Conservation (phyloP, 1,140 invertebrate species). For the Agrilus planipennis region DNA sequence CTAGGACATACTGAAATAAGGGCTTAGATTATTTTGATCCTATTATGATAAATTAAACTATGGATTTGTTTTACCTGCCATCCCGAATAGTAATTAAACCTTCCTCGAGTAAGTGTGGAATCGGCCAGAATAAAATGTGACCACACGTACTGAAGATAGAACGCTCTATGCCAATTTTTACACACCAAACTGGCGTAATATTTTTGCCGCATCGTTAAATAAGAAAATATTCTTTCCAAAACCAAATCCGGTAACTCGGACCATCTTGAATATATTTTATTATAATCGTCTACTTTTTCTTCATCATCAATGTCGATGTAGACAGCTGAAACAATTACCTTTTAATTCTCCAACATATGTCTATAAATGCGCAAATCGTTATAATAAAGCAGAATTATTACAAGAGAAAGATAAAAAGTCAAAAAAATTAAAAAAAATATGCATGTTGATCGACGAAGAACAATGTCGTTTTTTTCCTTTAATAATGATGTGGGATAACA, state of each 20-base stretch:
- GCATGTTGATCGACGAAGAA: too few relatives aligned
- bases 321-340: constrained; percentile 44
- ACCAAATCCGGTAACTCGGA: constrained; percentile 59
- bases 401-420: too few relatives aligned
- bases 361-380: too few relatives aligned
- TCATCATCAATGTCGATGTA: constrained; percentile 47
- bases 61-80: constrained; percentile 53
- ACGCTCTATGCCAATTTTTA: constrained; percentile 54
- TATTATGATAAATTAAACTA: too few relatives aligned
- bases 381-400: too few relatives aligned
- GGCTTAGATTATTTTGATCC: too few relatives aligned
- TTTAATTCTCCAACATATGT: too few relatives aligned
- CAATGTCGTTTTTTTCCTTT: too few relatives aligned
- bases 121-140: constrained; percentile 59
- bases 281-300: constrained; percentile 32
- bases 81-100: constrained; percentile 73
- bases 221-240: constrained; percentile 64
- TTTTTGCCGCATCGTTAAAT: constrained; percentile 53
- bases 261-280: constrained; percentile 49
- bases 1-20: constrained; percentile 55
- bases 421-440: too few relatives aligned
- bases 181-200: constrained; percentile 68
- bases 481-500: too few relatives aligned
- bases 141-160: constrained; percentile 66
- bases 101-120: constrained; percentile 56